A percentile compares a stretch with the other conserved stretches of the same genome.
Evolutionary conservation across 2,797 vertebrate species (phyloP).

Genomic region (Pseudochirops corinnae): DNA sequence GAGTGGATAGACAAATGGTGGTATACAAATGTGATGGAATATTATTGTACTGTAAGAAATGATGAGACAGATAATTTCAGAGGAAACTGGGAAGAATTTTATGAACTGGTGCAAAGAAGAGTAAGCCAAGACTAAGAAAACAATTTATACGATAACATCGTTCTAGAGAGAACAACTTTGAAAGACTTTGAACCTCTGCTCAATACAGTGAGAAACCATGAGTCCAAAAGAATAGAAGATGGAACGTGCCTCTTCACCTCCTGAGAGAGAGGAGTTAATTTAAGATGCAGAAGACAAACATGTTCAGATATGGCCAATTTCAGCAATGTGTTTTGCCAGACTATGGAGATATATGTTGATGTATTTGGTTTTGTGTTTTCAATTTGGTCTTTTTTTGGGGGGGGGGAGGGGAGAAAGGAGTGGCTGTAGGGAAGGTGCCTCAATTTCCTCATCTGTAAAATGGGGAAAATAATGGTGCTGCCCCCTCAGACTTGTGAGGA

Average conservation of each 20-base stretch:
- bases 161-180: neutral
- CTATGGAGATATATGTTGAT: neutral
- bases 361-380: neutral
- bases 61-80: neutral
- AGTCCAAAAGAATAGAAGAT: neutral
- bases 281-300: neutral
- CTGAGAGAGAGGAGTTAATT: neutral
- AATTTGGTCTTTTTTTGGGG: neutral
- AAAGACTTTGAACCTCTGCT: neutral
- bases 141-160: neutral
- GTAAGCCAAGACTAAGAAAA: neutral
- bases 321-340: neutral
- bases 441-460: neutral
- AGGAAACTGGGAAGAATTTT: neutral
- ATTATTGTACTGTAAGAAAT: neutral
- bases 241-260: neutral
- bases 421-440: neutral
- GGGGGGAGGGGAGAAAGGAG: neutral
- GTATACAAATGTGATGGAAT: neutral
- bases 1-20: neutral
- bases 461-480: neutral
- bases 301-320: neutral
- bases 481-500: too few species aligned
- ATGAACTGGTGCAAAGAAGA: neutral
- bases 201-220: neutral